These are phyloP conservation scores for Ganaspis sp. DNA, from an alignment of 1,140 invertebrate genomes.

Conservation along the genomic window DNA sequence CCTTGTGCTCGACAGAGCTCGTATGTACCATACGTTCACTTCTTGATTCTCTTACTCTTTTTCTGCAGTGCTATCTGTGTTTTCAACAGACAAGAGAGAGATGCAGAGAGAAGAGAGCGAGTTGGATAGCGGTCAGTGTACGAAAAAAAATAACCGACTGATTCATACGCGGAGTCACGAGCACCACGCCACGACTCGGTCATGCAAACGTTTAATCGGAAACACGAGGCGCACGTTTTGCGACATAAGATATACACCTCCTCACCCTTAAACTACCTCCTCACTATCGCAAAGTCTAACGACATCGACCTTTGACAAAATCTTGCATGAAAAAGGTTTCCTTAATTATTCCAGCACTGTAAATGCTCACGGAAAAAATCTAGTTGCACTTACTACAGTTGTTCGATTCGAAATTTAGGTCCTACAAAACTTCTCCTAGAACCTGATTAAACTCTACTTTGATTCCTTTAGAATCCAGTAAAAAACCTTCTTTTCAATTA, in stretches of 20 bases:
- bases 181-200: constrained; percentile 56
- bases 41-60: neutral
- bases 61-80: constrained; percentile 4
- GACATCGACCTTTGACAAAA: constrained; percentile 47
- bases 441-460: no score
- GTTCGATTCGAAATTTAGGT: no score
- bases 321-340: neutral
- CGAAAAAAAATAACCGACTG: constrained; percentile 62
- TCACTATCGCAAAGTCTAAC: constrained; percentile 37
- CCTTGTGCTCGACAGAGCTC: neutral
- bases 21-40: constrained; percentile 1
- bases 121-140: constrained; percentile 46
- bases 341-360: neutral
- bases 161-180: constrained; percentile 66
- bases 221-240: constrained; percentile 57
- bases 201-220: constrained; percentile 57
- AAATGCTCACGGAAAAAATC: no score
- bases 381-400: no score
- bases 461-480: no score
- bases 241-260: constrained; percentile 28
- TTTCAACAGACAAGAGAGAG: neutral
- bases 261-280: constrained; percentile 17
- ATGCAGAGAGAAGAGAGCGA: constrained; percentile 37
- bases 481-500: no score
- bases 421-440: no score